Conservation (phyloP, 1,140 invertebrate species). For the Brachionus angularis region DNA sequence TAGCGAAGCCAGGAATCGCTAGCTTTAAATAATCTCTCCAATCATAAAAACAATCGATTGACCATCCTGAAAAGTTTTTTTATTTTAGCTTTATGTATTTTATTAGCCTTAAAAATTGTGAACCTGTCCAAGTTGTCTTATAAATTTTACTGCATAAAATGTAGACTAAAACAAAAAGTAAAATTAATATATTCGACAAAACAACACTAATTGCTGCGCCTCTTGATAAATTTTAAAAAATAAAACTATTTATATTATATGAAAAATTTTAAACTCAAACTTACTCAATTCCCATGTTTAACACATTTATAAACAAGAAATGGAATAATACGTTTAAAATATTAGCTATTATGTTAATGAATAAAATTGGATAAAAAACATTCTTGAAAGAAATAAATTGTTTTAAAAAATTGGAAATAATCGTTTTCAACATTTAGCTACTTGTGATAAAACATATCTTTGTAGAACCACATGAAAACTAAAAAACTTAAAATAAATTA, state of each 20-base stretch:
- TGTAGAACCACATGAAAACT: conserved; percentile 31
- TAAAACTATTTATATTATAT: background rate
- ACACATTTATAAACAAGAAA: background rate
- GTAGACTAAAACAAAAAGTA: background rate
- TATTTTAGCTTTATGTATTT: no score
- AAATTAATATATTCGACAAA: conserved; percentile 6
- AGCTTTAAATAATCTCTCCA: conserved; percentile 37
- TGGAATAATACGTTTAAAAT: conserved; percentile 13
- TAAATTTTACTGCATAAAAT: conserved; percentile 24
- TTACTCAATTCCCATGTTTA: conserved; percentile 5
- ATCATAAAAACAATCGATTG: background rate
- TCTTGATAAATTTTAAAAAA: background rate
- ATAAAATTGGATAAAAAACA: conserved; percentile 28
- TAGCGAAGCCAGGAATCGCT: conserved; percentile 34
- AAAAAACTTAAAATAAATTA: background rate
- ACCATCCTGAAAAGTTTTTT: no score
- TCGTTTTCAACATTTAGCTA: background rate
- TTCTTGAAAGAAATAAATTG: background rate
- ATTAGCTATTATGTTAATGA: conserved; percentile 14
- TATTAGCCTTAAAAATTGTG: no score
- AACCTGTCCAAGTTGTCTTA: conserved; percentile 26
- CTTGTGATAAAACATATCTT: conserved; percentile 26
- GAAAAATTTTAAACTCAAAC: background rate
- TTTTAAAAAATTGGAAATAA: background rate
- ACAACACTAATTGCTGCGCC: conserved; percentile 21